phyloP scores from a whole-genome alignment of 2,797 vertebrate species.

The Rhinella marina region DNA sequence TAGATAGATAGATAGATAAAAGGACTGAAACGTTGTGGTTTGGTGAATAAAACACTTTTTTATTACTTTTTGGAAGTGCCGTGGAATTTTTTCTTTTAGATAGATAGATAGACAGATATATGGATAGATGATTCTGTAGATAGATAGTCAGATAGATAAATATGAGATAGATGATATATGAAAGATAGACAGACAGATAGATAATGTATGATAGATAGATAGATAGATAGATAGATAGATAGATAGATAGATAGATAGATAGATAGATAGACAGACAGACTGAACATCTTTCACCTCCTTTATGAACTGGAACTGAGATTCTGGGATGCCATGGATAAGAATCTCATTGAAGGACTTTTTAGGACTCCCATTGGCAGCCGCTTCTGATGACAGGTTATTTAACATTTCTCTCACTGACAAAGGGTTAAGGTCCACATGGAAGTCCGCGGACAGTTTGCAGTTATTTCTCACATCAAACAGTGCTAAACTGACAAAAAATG shows the following conservation, averaged over 20 bases:
- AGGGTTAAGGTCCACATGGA: slow-evolving; percentile 93
- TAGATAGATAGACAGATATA: neutral
- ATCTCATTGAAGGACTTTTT: slow-evolving; percentile 70
- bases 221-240: too few relatives aligned
- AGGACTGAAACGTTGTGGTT: too few relatives aligned
- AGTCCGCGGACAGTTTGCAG: slow-evolving; percentile 96
- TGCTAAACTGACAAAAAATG: slow-evolving; percentile 93
- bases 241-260: neutral
- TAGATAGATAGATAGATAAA: too few relatives aligned
- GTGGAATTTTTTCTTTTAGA: too few relatives aligned
- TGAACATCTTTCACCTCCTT: slow-evolving; percentile 78
- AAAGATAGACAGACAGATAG: too few relatives aligned
- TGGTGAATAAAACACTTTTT: too few relatives aligned
- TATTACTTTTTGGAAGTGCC: too few relatives aligned
- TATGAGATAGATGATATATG: too few relatives aligned
- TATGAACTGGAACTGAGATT: slow-evolving; percentile 82
- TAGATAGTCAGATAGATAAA: too few relatives aligned
- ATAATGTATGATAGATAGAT: neutral
- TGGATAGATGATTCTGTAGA: neutral
- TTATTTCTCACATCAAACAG: slow-evolving; percentile 92
- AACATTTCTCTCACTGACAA: slow-evolving; percentile 87
- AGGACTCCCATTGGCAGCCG: slow-evolving; percentile 65
- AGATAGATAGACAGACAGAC: neutral
- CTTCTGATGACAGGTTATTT: slow-evolving; percentile 66
- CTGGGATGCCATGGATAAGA: slow-evolving; percentile 81